A percentile compares a stretch with the other conserved stretches of the same genome.
Conservation (phyloP, 1,140 invertebrate genomes). For the Bombus haemorrhoidalis region DNA sequence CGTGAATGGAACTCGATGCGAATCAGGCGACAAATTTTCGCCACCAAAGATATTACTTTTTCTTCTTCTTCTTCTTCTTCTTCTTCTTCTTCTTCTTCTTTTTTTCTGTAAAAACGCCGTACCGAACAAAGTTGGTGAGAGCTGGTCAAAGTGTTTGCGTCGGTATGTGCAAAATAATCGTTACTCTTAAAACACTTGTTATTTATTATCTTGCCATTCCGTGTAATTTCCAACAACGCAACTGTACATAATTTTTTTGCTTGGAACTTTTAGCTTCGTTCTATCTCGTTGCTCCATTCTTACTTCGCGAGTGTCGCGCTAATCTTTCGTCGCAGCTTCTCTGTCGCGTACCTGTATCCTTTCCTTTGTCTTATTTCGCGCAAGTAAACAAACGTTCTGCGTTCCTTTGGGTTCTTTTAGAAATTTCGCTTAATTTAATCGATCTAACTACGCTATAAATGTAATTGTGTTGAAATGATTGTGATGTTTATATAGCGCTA, state of each 20-base stretch:
- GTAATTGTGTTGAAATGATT: conserved; percentile 44
- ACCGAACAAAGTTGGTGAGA: too few species aligned
- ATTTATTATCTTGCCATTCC: too few species aligned
- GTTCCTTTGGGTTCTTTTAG: background rate
- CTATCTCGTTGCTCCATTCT: background rate
- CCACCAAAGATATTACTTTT: too few species aligned
- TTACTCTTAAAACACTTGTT: too few species aligned
- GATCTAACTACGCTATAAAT: background rate
- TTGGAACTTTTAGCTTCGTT: background rate
- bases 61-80: too few species aligned
- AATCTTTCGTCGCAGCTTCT: background rate
- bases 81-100: too few species aligned
- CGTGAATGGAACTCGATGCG: background rate
- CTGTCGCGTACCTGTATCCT: too few species aligned
- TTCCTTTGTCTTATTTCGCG: background rate
- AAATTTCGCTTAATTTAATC: background rate
- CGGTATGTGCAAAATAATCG: too few species aligned
- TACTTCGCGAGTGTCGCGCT: background rate
- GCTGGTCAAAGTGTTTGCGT: too few species aligned
- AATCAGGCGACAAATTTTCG: background rate
- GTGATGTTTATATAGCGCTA: conserved; percentile 71
- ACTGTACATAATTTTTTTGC: background rate
- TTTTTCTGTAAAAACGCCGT: too few species aligned
- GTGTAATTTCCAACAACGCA: background rate
- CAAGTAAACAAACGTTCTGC: background rate